A percentile compares a stretch with the other conserved stretches of the same genome.
These are phyloP conservation scores for Phengaris alcon DNA, from an alignment of 2,888 invertebrate species.

Conservation along the genomic window DNA sequence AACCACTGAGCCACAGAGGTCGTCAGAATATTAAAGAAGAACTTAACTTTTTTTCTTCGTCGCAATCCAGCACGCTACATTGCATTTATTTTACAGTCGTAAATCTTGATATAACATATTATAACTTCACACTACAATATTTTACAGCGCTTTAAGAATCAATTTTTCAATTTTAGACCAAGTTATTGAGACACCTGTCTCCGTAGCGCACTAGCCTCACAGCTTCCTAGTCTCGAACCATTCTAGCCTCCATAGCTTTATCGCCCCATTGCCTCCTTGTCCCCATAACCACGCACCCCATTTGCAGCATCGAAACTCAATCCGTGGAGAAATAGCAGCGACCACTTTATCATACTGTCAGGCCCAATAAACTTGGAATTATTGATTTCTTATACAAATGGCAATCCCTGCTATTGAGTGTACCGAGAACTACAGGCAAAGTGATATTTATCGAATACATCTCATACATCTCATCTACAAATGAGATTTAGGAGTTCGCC, in stretches of 20 bases:
- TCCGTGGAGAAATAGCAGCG: neutral
- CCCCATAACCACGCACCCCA: neutral
- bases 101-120: neutral
- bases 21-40: neutral
- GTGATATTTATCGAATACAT: neutral
- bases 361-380: conserved; percentile 1
- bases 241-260: too few relatives aligned
- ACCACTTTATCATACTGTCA: conserved; percentile 1
- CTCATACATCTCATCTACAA: neutral
- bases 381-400: conserved; percentile 13
- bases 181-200: neutral
- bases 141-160: neutral
- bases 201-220: neutral
- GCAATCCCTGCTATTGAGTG: neutral
- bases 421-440: neutral
- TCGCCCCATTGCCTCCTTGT: too few relatives aligned
- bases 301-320: neutral
- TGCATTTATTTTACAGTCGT: neutral
- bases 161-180: neutral
- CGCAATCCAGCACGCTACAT: neutral
- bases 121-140: neutral
- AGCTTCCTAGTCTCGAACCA: too few relatives aligned
- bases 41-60: neutral
- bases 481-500: neutral
- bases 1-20: too few relatives aligned